Base-by-base conservation (phyloP, 1,140 invertebrate species). In the Wiebesia pumilae region DNA sequence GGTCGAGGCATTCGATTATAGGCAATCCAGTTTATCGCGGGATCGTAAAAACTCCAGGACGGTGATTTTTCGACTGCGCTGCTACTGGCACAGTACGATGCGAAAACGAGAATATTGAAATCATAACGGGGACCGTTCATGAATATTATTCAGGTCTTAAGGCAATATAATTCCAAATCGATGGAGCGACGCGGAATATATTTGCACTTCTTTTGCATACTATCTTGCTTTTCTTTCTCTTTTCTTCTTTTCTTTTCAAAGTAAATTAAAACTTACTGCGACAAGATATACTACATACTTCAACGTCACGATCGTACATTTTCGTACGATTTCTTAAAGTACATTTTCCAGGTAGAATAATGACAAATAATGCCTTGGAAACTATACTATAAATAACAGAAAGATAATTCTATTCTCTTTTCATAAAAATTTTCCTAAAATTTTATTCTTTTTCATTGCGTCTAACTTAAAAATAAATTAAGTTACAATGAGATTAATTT, bases 151-250 rank as follows among this genome's bases (percentile, higher is more conserved):
- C 90, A 87, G 87, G 89, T 91, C 90, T 92, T 91, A 92, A 90
- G 90, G 91, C 90, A 90, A 93, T 92, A 92, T 93, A 92, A 93
- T 93, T 90, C 89, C 87, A 90, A 93, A 92, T 93, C 91, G 92
- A 93, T 93, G 89, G 89, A 91, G 89, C 91, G 88, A 89, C 87
- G 89, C 86, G 88, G 90, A 92, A 92, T 93, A 92, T 91, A 92
- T 93, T 92, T 91, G 84, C 88, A 85, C 88, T 87, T 88, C 89
- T 69, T 73, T 85, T 67, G 51, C 27, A 71, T 40, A 6, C 51
- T 43, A 35, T 40, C 24, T 19, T 35, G 3, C 65, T 33, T 27
- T 35, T 38, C 19, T 54, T n/a, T 21, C 77, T 35, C 51, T 62
- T 30, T 51, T 47, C 27, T 40, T 27, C 21, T 27, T 62, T 84